Conservation (phyloP, 2,113 vertebrate genomes). For the Ramphastos sulfuratus region DNA sequence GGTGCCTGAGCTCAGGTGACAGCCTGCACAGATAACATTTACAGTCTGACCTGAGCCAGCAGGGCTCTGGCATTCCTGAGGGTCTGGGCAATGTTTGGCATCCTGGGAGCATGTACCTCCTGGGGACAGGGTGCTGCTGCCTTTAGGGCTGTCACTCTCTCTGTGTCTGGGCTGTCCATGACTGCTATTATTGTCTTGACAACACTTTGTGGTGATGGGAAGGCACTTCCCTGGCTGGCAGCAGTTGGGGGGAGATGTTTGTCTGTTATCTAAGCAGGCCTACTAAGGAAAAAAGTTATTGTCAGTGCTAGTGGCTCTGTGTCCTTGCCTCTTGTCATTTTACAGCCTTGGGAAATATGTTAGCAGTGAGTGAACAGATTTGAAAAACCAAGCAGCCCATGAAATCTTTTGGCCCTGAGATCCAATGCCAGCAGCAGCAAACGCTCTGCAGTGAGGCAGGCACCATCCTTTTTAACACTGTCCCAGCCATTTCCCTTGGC, state of each 20-base stretch:
- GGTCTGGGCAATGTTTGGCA: neutral
- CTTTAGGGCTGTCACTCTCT: neutral
- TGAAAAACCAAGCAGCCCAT: neutral
- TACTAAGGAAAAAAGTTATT: neutral
- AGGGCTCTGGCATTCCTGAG: neutral
- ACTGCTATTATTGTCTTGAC: neutral
- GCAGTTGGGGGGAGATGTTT: neutral
- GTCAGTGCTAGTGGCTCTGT: neutral
- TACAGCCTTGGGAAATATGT: neutral
- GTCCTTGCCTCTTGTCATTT: neutral
- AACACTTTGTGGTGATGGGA: neutral
- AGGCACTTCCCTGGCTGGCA: neutral
- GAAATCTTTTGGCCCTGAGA: neutral
- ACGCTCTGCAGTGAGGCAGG: neutral
- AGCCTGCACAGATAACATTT: neutral
- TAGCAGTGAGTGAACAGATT: neutral
- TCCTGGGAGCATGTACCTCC: too few species aligned
- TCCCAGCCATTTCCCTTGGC: neutral
- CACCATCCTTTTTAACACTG: rapidly evolving
- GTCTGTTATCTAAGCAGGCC: neutral
- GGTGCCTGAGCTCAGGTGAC: neutral
- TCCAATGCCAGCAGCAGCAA: neutral
- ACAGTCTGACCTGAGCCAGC: neutral
- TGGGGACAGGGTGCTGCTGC: neutral
- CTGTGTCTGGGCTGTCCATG: neutral